Conservation (phyloP, 92 coral and sea anemone species). For the Bergia puertoricense region DNA sequence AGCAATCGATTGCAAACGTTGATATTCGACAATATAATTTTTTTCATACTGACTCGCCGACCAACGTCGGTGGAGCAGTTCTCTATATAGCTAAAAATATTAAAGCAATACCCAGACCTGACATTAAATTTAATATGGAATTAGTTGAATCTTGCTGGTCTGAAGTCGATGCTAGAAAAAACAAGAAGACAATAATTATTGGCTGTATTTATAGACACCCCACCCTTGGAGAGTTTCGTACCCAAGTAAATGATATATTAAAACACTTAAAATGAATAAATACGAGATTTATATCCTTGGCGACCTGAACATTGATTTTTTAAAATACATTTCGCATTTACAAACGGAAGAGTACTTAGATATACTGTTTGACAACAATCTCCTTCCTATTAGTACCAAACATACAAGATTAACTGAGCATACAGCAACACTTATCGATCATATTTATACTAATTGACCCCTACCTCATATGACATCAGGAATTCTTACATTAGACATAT, state of each 20-base stretch:
- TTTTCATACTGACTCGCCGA: constrained; percentile 57
- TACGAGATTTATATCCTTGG: constrained; percentile 56
- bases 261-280: constrained; percentile 18
- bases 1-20: constrained; percentile 41
- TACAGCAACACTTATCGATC: constrained; percentile 61
- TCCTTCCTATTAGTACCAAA: constrained; percentile 60
- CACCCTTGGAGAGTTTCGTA: constrained; percentile 38
- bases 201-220: constrained; percentile 64
- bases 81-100: constrained; percentile 44
- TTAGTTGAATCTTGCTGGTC: constrained; percentile 54
- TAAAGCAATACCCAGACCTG: constrained; percentile 57
- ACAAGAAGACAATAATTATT: constrained; percentile 38
- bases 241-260: constrained; percentile 39
- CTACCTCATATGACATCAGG: constrained; percentile 32
- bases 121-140: constrained; percentile 48
- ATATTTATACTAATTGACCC: constrained; percentile 60
- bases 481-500: constrained; percentile 52
- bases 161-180: constrained; percentile 32
- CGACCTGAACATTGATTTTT: constrained; percentile 56
- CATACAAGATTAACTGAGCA: constrained; percentile 62
- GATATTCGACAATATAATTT: constrained; percentile 52
- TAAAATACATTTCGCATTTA: constrained; percentile 42
- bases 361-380: constrained; percentile 51
- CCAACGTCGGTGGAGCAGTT: constrained; percentile 68
- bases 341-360: constrained; percentile 53